These are phyloP conservation scores for Apteryx owenii DNA, from an alignment of 2,113 vertebrate genomes.

Conservation along the genomic window DNA sequence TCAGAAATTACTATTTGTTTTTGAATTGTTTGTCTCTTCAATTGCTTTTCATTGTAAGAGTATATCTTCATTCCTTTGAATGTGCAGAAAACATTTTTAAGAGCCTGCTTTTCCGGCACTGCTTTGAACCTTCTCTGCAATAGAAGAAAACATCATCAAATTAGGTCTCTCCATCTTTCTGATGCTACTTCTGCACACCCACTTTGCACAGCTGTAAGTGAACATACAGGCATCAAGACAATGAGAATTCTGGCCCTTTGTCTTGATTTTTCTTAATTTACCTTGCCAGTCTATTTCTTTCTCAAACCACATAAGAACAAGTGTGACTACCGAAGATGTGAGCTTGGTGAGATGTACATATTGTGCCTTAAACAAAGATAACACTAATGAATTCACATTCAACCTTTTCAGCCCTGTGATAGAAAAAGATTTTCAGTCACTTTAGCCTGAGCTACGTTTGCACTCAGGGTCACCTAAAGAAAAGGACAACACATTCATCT, in stretches of 20 bases:
- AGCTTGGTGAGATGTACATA: conserved; percentile 46
- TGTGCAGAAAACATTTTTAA: neutral
- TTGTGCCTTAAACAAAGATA: conserved; percentile 75
- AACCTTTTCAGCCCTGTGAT: conserved; percentile 81
- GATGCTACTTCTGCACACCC: neutral
- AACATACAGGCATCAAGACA: neutral
- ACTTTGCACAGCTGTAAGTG: neutral
- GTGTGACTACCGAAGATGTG: neutral
- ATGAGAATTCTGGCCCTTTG: neutral
- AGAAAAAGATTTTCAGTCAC: conserved; percentile 84
- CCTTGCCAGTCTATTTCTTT: neutral
- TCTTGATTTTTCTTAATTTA: neutral
- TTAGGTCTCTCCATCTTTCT: neutral
- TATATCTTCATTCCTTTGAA: neutral
- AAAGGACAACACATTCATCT: conserved; percentile 86
- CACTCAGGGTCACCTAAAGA: conserved; percentile 78
- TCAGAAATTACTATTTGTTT: neutral
- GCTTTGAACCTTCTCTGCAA: neutral
- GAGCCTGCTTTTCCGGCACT: neutral
- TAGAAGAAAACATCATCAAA: neutral
- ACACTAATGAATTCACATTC: conserved; percentile 80
- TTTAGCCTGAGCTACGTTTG: conserved; percentile 73
- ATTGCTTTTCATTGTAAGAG: neutral
- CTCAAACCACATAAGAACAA: neutral
- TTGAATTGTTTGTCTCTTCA: neutral